These are phyloP conservation scores for Zootermopsis nevadensis DNA, from an alignment of 2,888 invertebrate genomes.

Conservation along the genomic window DNA sequence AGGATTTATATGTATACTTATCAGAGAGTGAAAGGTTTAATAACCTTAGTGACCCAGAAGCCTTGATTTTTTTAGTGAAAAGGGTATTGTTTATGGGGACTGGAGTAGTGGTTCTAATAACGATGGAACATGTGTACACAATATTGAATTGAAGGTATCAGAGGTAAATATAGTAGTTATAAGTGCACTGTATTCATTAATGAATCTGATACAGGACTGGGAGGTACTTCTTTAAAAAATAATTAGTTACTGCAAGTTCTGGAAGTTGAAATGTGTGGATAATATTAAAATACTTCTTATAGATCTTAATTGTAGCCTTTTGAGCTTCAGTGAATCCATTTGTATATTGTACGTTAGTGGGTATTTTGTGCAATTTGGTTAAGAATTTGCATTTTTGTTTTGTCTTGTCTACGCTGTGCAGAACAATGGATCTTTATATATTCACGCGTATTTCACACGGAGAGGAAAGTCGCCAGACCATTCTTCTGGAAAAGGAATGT, in stretches of 20 bases:
- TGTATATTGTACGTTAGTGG: background rate
- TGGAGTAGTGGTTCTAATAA: constrained; percentile 83
- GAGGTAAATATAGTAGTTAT: constrained; percentile 65
- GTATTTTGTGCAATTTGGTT: background rate
- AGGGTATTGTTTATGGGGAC: constrained; percentile 89
- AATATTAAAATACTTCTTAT: too few species aligned
- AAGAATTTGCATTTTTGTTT: background rate
- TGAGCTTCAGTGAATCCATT: background rate
- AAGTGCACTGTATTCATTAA: too few species aligned
- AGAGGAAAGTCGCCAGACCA: constrained; percentile 88
- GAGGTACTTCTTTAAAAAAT: too few species aligned
- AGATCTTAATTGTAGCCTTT: background rate
- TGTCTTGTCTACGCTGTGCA: constrained; percentile 66
- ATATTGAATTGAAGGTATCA: constrained; percentile 76
- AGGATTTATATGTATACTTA: constrained; percentile 89
- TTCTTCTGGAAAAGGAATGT: constrained; percentile 70
- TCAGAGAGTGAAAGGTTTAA: constrained; percentile 81
- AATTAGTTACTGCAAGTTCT: too few species aligned
- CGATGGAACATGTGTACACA: constrained; percentile 81
- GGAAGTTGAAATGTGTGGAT: too few species aligned
- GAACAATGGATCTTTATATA: constrained; percentile 93
- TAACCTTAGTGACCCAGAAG: constrained; percentile 73
- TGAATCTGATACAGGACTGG: too few species aligned
- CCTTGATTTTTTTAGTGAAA: constrained; percentile 87
- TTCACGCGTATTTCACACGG: constrained; percentile 90